phyloP scores from a whole-genome alignment of 2,888 invertebrate species.

The Cyaniris semiargus region DNA sequence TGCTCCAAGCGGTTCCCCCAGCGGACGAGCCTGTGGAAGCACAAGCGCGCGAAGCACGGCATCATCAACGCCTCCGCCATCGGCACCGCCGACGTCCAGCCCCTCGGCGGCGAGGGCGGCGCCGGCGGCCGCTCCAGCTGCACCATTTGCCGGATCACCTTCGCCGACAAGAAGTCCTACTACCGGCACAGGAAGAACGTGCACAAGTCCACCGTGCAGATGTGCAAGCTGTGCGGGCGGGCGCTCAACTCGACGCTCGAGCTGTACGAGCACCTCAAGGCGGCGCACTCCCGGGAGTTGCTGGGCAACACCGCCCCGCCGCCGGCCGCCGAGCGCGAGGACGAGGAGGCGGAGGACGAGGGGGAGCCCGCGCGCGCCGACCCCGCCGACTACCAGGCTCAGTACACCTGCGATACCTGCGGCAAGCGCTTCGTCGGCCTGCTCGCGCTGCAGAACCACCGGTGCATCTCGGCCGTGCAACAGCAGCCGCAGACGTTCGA shows the following conservation, averaged over 20 bases:
- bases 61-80: constrained; percentile 59
- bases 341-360: constrained; percentile 56
- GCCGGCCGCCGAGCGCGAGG: constrained; percentile 60
- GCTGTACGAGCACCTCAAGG: constrained; percentile 82
- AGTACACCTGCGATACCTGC: constrained; percentile 79
- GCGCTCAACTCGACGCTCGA: constrained; percentile 82
- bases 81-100: constrained; percentile 50
- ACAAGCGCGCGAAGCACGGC: constrained; percentile 76
- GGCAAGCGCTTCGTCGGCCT: constrained; percentile 78
- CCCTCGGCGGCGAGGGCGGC: constrained; percentile 46
- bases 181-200: constrained; percentile 81
- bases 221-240: constrained; percentile 84
- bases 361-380: constrained; percentile 70
- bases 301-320: constrained; percentile 72
- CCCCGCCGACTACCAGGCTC: constrained; percentile 71
- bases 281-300: constrained; percentile 79
- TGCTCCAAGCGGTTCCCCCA: constrained; percentile 74
- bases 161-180: constrained; percentile 81
- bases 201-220: constrained; percentile 75
- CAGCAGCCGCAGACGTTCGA: constrained; percentile 73
- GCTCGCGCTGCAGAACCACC: constrained; percentile 78
- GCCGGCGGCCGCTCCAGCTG: constrained; percentile 75
- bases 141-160: constrained; percentile 81
- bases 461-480: constrained; percentile 67
- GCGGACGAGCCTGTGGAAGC: constrained; percentile 73